Conservation (phyloP, 2,888 invertebrate species). For the Plusia festucae region DNA sequence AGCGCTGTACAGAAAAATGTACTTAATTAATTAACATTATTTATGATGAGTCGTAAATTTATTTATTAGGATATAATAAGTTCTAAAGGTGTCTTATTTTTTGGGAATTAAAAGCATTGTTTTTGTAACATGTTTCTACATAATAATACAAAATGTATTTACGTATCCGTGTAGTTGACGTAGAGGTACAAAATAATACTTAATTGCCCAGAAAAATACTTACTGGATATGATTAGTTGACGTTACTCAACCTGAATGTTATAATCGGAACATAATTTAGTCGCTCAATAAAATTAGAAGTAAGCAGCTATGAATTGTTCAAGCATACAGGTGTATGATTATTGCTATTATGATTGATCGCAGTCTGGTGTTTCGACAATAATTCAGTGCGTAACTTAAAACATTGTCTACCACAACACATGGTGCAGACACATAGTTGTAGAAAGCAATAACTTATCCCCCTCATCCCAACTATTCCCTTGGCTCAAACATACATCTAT, state of each 20-base stretch:
- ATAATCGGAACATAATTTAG: background rate
- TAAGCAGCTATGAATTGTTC: constrained; percentile 6
- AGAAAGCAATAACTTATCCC: constrained; percentile 88
- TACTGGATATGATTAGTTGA: background rate
- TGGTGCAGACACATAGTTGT: constrained; percentile 86
- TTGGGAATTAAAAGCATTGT: constrained; percentile 40
- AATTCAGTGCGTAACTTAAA: constrained; percentile 77
- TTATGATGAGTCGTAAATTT: constrained; percentile 59
- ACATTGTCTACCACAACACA: constrained; percentile 84
- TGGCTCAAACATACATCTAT: constrained; percentile 81
- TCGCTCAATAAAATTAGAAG: no score
- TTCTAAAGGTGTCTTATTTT: constrained; percentile 46
- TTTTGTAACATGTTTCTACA: constrained; percentile 7
- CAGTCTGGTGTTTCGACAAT: constrained; percentile 46
- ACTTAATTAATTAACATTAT: constrained; percentile 67
- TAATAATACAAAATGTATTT: no score
- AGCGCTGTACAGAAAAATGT: constrained; percentile 81
- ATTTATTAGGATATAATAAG: constrained; percentile 60
- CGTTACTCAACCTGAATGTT: background rate
- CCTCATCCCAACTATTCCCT: constrained; percentile 88
- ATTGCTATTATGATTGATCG: constrained; percentile 48
- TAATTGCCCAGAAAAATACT: background rate
- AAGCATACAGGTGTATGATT: constrained; percentile 31
- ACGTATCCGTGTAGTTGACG: no score
- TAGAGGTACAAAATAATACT: no score